Percentiles rank a stretch among this genome's conserved stretches.
Evolutionary conservation across 2,888 invertebrate genomes (phyloP).

Genomic region (Theretra japonica): DNA sequence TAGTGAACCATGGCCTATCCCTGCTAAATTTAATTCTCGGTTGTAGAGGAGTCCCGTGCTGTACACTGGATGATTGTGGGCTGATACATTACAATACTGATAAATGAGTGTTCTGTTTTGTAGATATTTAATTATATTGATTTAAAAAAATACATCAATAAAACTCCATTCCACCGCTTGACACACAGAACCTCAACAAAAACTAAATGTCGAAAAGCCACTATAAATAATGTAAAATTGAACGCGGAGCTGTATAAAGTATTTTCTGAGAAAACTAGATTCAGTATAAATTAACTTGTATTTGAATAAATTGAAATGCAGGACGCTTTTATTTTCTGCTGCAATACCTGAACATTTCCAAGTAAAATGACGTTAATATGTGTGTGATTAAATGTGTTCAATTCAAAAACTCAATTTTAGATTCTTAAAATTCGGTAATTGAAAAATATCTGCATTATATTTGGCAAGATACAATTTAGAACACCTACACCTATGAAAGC

Average conservation of each 20-base stretch:
- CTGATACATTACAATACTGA: too few species aligned
- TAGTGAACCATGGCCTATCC: too few species aligned
- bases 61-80: too few species aligned
- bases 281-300: conserved; percentile 6
- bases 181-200: not conserved
- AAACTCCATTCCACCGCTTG: too few species aligned
- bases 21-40: too few species aligned
- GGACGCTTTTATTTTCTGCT: conserved; percentile 2
- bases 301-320: conserved; percentile 6
- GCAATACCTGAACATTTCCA: not conserved
- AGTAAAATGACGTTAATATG: not conserved
- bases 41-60: too few species aligned
- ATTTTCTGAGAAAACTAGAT: conserved; percentile 6
- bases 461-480: too few species aligned
- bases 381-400: not conserved
- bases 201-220: not conserved
- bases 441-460: not conserved
- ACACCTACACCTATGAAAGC: too few species aligned
- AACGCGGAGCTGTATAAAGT: not conserved
- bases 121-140: too few species aligned
- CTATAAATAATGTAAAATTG: conserved; percentile 6
- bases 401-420: not conserved
- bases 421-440: too few species aligned
- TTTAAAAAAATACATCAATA: too few species aligned
- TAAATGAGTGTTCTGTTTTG: too few species aligned